phyloP scores from a whole-genome alignment of 2,888 invertebrate genomes.

The Macrophya annulata region DNA sequence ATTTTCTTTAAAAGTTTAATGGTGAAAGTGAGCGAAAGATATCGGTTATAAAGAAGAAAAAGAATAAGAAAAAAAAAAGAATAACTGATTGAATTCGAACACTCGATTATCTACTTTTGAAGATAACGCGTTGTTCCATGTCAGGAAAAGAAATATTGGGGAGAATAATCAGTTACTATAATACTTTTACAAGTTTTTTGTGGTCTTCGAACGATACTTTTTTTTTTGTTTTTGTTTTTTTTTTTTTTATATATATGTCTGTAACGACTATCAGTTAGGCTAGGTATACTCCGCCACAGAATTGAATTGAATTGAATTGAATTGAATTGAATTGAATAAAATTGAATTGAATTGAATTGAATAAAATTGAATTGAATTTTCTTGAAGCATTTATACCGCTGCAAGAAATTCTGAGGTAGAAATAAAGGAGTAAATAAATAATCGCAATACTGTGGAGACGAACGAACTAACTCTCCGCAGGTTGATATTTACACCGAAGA shows the following conservation, averaged over 20 bases:
- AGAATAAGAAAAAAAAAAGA: background rate
- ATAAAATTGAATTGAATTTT: slow-evolving; percentile 1
- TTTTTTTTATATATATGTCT: background rate
- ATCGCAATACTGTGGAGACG: background rate
- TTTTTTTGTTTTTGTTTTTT: background rate
- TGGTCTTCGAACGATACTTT: background rate
- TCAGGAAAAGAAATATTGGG: background rate
- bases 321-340: background rate
- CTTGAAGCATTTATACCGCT: background rate
- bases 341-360: background rate
- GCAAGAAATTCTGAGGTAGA: background rate
- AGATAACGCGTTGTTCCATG: slow-evolving; percentile 8
- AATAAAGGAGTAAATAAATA: slow-evolving; percentile 36
- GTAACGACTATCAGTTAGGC: background rate
- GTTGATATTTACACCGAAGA: slow-evolving; percentile 19
- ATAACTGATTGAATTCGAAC: slow-evolving; percentile 24
- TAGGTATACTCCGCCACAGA: background rate
- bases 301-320: background rate
- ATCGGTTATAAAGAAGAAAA: background rate
- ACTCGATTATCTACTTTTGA: slow-evolving; percentile 33
- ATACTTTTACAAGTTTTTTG: slow-evolving; percentile 7
- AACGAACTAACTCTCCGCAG: slow-evolving; percentile 4
- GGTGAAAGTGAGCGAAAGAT: slow-evolving; percentile 17
- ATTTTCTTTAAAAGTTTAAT: background rate
- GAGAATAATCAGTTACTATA: slow-evolving; percentile 19